These are phyloP conservation scores for Calidris pugnax DNA, from an alignment of 2,113 vertebrate genomes.

Conservation along the genomic window DNA sequence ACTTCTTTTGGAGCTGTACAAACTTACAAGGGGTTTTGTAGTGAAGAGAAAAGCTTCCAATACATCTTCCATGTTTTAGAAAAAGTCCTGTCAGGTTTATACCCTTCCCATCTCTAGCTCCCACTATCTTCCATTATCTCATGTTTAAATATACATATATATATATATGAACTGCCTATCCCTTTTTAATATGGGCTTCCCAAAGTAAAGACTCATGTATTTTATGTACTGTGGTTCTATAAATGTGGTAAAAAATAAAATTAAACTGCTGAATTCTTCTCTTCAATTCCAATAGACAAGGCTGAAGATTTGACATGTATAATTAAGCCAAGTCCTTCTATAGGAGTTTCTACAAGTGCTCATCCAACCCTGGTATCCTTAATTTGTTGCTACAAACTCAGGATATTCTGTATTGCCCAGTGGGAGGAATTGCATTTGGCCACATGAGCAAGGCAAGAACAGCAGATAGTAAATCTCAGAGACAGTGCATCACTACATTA, in stretches of 20 bases:
- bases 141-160: neutral
- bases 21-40: neutral
- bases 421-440: neutral
- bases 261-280: neutral
- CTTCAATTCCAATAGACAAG: neutral
- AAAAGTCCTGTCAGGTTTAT: neutral
- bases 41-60: neutral
- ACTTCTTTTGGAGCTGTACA: neutral
- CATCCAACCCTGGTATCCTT: neutral
- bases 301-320: rapidly evolving
- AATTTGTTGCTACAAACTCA: neutral
- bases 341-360: neutral
- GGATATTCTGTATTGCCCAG: neutral
- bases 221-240: neutral
- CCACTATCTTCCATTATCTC: neutral
- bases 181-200: neutral
- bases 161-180: neutral
- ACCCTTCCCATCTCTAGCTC: neutral
- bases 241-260: neutral
- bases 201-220: neutral
- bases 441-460: neutral
- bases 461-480: neutral
- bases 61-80: neutral
- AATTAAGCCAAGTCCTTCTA: neutral
- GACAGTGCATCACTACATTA: neutral